These are phyloP conservation scores for Andrena haemorrhoa DNA, from an alignment of 2,888 invertebrate species.

Conservation along the genomic window DNA sequence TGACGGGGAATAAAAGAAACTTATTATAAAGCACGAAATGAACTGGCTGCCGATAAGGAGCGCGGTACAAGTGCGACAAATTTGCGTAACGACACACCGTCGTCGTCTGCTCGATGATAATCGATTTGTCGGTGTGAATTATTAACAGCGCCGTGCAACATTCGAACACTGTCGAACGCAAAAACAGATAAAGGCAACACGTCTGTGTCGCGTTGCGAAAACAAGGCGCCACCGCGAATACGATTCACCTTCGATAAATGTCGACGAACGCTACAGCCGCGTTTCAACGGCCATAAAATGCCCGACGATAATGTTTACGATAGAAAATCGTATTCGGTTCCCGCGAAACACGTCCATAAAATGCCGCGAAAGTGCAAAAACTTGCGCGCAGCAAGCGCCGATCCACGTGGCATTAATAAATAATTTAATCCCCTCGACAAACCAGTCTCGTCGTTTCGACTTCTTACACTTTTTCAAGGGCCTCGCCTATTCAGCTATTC, in stretches of 20 bases:
- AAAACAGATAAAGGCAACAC: slow-evolving; percentile 67
- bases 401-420: slow-evolving; percentile 43
- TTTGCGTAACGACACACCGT: slow-evolving; percentile 63
- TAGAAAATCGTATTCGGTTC: slow-evolving; percentile 36
- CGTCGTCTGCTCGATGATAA: slow-evolving; percentile 63
- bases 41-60: slow-evolving; percentile 12
- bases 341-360: slow-evolving; percentile 1
- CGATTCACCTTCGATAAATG: slow-evolving; percentile 67
- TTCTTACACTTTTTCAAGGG: slow-evolving; percentile 2
- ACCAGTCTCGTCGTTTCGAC: slow-evolving; percentile 10
- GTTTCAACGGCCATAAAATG: slow-evolving; percentile 36
- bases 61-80: slow-evolving; percentile 34
- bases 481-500: background rate
- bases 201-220: slow-evolving; percentile 66
- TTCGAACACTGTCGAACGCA: slow-evolving; percentile 53
- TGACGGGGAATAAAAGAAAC: too few species aligned
- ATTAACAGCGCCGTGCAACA: slow-evolving; percentile 60
- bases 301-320: slow-evolving; percentile 42
- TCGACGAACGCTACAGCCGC: slow-evolving; percentile 42
- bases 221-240: slow-evolving; percentile 69
- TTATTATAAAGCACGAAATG: slow-evolving; percentile 2
- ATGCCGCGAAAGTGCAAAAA: background rate
- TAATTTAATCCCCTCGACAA: slow-evolving; percentile 32
- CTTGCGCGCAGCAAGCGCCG: background rate
- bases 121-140: slow-evolving; percentile 70